phyloP scores from a whole-genome alignment of 1,140 invertebrate species.

The Cepaea nemoralis region DNA sequence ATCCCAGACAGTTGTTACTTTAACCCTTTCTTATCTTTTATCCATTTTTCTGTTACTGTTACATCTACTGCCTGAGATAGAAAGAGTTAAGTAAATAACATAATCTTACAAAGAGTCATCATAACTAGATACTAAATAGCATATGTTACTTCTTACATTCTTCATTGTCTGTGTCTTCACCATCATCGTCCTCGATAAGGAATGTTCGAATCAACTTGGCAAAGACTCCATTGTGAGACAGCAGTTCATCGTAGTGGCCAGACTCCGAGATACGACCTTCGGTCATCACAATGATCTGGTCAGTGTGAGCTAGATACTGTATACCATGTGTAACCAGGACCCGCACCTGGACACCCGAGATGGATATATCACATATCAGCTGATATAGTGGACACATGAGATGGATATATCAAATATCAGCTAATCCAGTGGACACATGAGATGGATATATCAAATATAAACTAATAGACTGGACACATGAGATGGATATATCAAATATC shows the following conservation, averaged over 20 bases:
- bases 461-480: too few species aligned
- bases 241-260: constrained; percentile 67
- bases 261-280: constrained; percentile 66
- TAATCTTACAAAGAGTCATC: too few species aligned
- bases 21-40: too few species aligned
- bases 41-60: too few species aligned
- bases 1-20: too few species aligned
- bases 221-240: constrained; percentile 66
- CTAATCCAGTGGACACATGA: too few species aligned
- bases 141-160: constrained; percentile 30
- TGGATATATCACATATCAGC: too few species aligned
- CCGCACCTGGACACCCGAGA: constrained; percentile 52
- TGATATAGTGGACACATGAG: too few species aligned
- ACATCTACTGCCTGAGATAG: background rate
- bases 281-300: constrained; percentile 67
- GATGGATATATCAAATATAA: too few species aligned
- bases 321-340: constrained; percentile 59
- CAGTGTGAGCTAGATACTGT: constrained; percentile 60
- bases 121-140: too few species aligned
- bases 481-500: too few species aligned
- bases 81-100: background rate
- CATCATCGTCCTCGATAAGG: constrained; percentile 28
- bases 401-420: too few species aligned
- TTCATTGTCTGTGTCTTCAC: constrained; percentile 4
- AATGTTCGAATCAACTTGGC: constrained; percentile 49